Base-by-base conservation (phyloP, 92 coral and sea anemone species). In the Paragorgia papillata region DNA sequence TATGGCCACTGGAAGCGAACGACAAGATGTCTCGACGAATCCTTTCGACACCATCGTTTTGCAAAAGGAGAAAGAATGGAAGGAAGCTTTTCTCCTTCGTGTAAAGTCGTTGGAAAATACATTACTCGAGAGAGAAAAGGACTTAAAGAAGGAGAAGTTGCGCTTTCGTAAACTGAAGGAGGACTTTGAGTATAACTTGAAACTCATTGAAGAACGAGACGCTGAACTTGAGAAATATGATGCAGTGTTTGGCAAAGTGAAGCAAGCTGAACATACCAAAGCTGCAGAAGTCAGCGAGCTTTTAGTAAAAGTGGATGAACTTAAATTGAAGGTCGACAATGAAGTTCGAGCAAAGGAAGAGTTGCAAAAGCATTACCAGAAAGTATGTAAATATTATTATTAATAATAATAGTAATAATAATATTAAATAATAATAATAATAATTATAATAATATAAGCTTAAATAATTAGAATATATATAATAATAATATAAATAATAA, bases 21-120 rank as follows among this genome's bases (percentile, higher is more conserved):
- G 15, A 58, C 32, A 32, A 58, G 64, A 58, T 19, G 66, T 64
- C 50, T 64, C 71, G 12, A 26, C 57, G 41, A 69, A 51, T 34
- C 50, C 74, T 35, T 59, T 87, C 57, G 84, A 75, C 66, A 79
- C 87, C 29, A 90, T 93, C 15, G 97, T 93, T 46, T 68, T 90
- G 66, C 96, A 88, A 73, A 93, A 93, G 80, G 97, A 93, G 82
- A 88, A 81, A 79, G 97, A 93, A 79, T 93, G 96, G 97, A 89
- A 84, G 40, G 93, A 93, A 44, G 97, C 91, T 1, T 96, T 88
- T 57, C 90, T 82, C 14, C 82, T 90, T 21, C 88, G 91, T 28
- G 78, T 84, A 53, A 46, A 90, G 33, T 81, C 94, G 1, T 49
- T 93, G 66, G 90, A 90, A 73, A 62, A 57, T 24, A 59, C 93